Percentiles rank a stretch among this genome's conserved stretches.
Conservation (phyloP, 2,113 vertebrate genomes). For the Oncorhynchus gorbuscha region DNA sequence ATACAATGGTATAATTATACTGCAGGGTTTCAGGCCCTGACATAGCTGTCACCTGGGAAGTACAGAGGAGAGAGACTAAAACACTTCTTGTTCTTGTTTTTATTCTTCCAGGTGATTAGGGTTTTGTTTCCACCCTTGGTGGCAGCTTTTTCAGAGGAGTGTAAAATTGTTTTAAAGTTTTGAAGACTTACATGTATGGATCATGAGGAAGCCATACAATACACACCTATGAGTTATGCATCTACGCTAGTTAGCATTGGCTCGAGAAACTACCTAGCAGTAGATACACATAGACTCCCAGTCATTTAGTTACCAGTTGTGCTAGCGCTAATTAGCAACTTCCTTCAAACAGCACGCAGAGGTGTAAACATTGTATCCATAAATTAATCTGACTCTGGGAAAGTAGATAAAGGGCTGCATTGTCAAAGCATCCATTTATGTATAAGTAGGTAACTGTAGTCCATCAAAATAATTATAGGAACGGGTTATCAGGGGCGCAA, state of each 20-base stretch:
- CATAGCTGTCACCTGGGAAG: slow-evolving; percentile 88
- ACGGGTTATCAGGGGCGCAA: not conserved
- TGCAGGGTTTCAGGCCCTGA: slow-evolving; percentile 87
- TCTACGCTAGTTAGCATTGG: slow-evolving; percentile 32
- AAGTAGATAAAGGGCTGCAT: no score
- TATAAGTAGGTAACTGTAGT: not conserved
- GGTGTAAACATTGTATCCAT: no score
- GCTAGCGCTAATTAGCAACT: no score
- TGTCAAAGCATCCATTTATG: slow-evolving; percentile 25
- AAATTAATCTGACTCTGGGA: no score
- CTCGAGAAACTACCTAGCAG: no score
- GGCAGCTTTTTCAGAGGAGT: slow-evolving; percentile 74
- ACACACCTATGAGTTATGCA: slow-evolving; percentile 44
- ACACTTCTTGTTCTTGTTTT: slow-evolving; percentile 77
- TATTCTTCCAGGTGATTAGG: slow-evolving; percentile 59
- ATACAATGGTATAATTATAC: slow-evolving; percentile 80
- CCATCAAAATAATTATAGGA: not conserved
- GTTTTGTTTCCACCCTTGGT: slow-evolving; percentile 80
- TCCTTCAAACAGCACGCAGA: no score
- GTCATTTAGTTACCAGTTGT: no score
- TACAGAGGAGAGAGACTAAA: slow-evolving; percentile 48
- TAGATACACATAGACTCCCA: no score
- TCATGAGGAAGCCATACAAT: slow-evolving; percentile 34
- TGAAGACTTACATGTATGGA: slow-evolving; percentile 57
- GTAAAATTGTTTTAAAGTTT: slow-evolving; percentile 78